phyloP scores from a whole-genome alignment of 2,888 invertebrate genomes.

The Lasioglossum villosulum region DNA sequence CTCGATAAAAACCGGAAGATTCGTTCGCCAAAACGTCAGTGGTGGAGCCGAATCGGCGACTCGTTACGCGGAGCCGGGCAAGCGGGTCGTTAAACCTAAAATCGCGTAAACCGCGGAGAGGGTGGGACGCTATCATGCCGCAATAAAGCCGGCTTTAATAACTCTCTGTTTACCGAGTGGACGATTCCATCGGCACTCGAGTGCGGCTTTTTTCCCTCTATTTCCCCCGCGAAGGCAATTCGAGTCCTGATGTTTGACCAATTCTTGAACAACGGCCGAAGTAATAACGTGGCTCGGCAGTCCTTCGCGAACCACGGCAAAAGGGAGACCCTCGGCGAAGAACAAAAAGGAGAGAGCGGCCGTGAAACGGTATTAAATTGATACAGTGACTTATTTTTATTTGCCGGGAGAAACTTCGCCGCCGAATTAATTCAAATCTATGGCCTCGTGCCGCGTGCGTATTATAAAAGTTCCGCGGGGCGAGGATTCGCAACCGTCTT shows the following conservation, averaged over 20 bases:
- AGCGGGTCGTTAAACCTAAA: constrained; percentile 41
- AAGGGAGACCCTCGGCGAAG: neutral
- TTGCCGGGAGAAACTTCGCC: constrained; percentile 75
- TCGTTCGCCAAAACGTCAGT: neutral
- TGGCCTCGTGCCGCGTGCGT: constrained; percentile 64
- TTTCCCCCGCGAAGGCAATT: constrained; percentile 52
- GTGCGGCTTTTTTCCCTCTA: constrained; percentile 26
- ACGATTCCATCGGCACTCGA: constrained; percentile 55
- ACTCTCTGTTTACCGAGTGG: constrained; percentile 57
- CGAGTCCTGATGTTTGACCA: constrained; percentile 70
- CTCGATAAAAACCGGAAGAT: neutral
- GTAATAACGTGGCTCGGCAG: constrained; percentile 65
- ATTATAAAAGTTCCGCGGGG: constrained; percentile 72
- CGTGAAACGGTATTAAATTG: constrained; percentile 75
- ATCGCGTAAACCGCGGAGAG: constrained; percentile 35
- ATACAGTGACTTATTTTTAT: constrained; percentile 77
- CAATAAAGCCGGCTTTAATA: constrained; percentile 66
- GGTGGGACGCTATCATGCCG: constrained; percentile 15
- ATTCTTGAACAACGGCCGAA: constrained; percentile 70
- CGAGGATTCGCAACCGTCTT: constrained; percentile 36
- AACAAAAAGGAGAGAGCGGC: constrained; percentile 14
- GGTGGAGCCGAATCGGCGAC: neutral
- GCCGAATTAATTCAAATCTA: constrained; percentile 80
- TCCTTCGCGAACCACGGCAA: neutral
- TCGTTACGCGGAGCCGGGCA: neutral